Percentiles rank a stretch among this genome's conserved stretches.
Conservation (phyloP, 1,140 invertebrate genomes). For the Bombus breviceps region DNA sequence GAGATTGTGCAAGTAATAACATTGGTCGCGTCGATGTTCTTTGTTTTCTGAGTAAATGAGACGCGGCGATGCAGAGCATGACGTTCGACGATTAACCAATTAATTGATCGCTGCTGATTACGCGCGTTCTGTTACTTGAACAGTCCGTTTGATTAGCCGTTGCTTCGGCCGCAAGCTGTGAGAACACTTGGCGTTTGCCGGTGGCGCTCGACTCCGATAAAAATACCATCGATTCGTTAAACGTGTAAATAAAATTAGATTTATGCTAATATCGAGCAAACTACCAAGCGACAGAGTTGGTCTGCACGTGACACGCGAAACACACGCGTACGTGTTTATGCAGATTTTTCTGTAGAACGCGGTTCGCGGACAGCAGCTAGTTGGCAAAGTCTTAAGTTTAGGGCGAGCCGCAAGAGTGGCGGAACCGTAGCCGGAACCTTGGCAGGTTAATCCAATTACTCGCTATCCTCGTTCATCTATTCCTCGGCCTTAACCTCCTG, state of each 20-base stretch:
- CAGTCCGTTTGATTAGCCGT: background rate
- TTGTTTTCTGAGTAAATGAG: background rate
- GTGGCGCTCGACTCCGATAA: too few relatives aligned
- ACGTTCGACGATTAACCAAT: background rate
- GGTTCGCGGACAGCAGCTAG: background rate
- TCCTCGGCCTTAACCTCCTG: constrained; percentile 24
- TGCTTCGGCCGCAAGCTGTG: too few relatives aligned
- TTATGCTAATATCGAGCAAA: too few relatives aligned
- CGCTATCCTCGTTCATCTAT: background rate
- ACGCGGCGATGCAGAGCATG: background rate
- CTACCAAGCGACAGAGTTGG: too few relatives aligned
- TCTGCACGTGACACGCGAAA: too few relatives aligned
- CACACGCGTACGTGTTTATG: background rate
- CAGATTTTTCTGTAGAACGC: background rate
- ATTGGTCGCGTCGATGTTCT: background rate
- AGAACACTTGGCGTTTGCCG: too few relatives aligned
- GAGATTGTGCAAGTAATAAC: background rate
- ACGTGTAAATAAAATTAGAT: too few relatives aligned
- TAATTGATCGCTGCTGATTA: constrained; percentile 6
- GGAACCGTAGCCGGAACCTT: background rate
- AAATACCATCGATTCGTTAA: too few relatives aligned
- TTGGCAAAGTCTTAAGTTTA: constrained; percentile 17
- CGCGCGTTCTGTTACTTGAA: too few relatives aligned
- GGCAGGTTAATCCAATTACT: constrained; percentile 49
- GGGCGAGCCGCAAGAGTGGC: background rate